Evolutionary conservation across 37 sponge, comb jelly and placozoan genomes (phyloP).

Genomic region (Oopsacas minuta): DNA sequence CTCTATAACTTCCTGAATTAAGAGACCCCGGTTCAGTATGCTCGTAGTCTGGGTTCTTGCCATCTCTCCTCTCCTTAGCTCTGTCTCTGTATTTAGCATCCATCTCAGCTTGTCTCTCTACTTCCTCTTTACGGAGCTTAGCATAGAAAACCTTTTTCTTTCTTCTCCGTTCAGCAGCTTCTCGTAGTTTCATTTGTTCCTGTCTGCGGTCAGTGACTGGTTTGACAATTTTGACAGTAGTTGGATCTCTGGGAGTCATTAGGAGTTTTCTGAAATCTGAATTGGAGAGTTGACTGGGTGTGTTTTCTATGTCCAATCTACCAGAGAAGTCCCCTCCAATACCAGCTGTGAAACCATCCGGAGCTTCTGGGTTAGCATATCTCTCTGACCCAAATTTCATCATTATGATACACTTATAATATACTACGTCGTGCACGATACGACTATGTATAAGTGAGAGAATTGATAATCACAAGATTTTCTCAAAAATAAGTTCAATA

Average conservation of each 20-base stretch:
- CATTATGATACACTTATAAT: no score
- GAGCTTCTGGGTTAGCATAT: conserved; percentile 7
- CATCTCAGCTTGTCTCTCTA: conserved; percentile 58
- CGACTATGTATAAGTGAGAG: no score
- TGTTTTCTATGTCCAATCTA: not conserved
- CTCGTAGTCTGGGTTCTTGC: conserved; percentile 54
- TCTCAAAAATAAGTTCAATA: no score
- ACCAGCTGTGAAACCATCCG: not conserved
- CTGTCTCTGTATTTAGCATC: conserved; percentile 77
- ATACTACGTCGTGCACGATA: no score
- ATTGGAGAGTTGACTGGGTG: conserved; percentile 50
- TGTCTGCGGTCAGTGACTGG: conserved; percentile 13
- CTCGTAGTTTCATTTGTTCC: not conserved
- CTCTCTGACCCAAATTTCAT: not conserved
- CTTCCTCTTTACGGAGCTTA: conserved; percentile 47
- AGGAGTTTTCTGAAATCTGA: conserved; percentile 86
- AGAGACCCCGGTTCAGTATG: conserved; percentile 25
- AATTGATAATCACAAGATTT: no score
- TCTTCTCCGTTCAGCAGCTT: conserved; percentile 12
- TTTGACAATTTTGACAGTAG: conserved; percentile 1
- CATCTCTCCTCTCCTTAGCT: conserved; percentile 76
- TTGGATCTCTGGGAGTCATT: conserved; percentile 65
- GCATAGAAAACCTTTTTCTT: conserved; percentile 14
- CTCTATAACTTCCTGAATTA: conserved; percentile 38
- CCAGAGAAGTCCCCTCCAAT: not conserved